Base-by-base conservation (phyloP, 2,888 invertebrate species). In the Agrenia bidenticulata region DNA sequence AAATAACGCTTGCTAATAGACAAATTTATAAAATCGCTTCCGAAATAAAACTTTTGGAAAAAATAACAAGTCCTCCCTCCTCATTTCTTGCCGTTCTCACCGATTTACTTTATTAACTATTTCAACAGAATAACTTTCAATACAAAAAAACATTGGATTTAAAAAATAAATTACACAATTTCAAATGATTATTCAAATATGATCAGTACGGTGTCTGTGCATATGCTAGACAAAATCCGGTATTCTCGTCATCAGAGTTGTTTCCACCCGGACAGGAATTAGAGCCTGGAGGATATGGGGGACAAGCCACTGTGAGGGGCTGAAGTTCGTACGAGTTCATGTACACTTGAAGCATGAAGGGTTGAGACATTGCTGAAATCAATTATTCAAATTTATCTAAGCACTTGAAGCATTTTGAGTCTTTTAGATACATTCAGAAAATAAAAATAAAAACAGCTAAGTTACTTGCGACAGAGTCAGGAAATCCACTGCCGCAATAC, bases 261-360 rank as follows among this genome's bases (percentile, higher is more conserved):
- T 45, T 45, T 5, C 57, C 56, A 1, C 15, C 39, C 15, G 51
- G 39, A 5, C 61, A 62, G 2, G 19, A 39, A 41, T 63, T 53
- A 23, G 50, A 24, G 1, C 23, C 42, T 27, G 27, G 42, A 2
- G 64, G 53, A 7, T 63, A 62, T 32, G 63, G 66, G 27, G 54
- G 51, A 19, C 15, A 27, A 24, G 60, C 60, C 0, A 49, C 51
- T 1, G 65, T 59, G 15, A 66, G 69, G 13, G 58, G 51, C 4
- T 56, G 61, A 2, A 61, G n/a, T 55, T 74, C 74, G 13, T 24
- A 42, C n/a, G 64, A 65, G 53, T 74, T 64, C 21, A 74, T 69
- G 51, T 74, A 71, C 1, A 74, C 72, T 62, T 69, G 65, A 24
- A 74, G 39, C 42, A 71, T 68, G 27, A 74, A 74, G 2, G 74